phyloP scores from a whole-genome alignment of 2,888 invertebrate genomes.

The Idaea biselata region DNA sequence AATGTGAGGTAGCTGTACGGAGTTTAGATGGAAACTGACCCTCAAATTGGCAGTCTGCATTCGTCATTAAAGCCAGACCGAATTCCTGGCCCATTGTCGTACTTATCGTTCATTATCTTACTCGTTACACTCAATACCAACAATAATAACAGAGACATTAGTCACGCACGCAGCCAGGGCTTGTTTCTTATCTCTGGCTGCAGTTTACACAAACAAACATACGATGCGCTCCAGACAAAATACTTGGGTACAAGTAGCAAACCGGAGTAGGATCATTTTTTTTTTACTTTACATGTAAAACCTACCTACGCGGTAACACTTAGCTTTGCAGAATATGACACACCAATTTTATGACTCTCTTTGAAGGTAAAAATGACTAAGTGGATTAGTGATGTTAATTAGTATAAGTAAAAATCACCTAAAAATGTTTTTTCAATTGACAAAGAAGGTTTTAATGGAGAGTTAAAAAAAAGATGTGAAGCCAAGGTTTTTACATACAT shows the following conservation, averaged over 20 bases:
- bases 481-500: no score
- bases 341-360: not conserved
- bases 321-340: not conserved
- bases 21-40: constrained; percentile 51
- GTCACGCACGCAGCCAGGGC: constrained; percentile 52
- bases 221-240: constrained; percentile 38
- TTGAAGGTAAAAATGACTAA: not conserved
- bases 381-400: no score
- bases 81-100: constrained; percentile 57
- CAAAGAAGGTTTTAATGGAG: no score
- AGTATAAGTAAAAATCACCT: no score
- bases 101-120: constrained; percentile 61
- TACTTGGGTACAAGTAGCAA: constrained; percentile 28
- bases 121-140: constrained; percentile 56
- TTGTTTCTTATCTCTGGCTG: constrained; percentile 48
- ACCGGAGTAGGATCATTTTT: constrained; percentile 15
- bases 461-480: no score
- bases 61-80: constrained; percentile 50
- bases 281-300: no score
- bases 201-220: constrained; percentile 33
- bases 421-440: no score
- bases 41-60: constrained; percentile 29
- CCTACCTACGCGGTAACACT: no score
- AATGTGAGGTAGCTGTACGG: constrained; percentile 6
- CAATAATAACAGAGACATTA: constrained; percentile 62